A percentile compares a stretch with the other conserved stretches of the same genome.
These are phyloP conservation scores for Caenorhabditis macrosperma DNA, from an alignment of 2,888 invertebrate species.

Conservation along the genomic window DNA sequence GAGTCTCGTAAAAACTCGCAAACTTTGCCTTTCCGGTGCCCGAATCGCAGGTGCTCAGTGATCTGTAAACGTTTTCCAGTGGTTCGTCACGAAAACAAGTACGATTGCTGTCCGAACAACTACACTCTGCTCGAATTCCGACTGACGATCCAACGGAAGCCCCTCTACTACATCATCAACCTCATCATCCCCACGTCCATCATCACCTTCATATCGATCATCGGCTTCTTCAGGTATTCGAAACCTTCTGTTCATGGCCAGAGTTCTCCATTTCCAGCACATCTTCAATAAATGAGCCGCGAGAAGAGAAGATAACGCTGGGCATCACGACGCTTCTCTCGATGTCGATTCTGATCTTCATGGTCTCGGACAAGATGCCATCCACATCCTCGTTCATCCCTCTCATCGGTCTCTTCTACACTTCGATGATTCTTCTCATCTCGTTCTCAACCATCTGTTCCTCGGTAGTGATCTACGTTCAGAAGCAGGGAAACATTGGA, in stretches of 20 bases:
- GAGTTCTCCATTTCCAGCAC: constrained; percentile 62
- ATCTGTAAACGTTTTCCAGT: constrained; percentile 56
- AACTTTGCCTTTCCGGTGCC: neutral
- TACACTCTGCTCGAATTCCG: constrained; percentile 72
- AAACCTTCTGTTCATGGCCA: neutral
- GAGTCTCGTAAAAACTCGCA: neutral
- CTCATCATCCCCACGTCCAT: constrained; percentile 79
- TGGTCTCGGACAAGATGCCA: constrained; percentile 81
- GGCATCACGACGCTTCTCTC: constrained; percentile 78
- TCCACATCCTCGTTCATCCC: constrained; percentile 82
- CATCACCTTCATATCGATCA: constrained; percentile 80
- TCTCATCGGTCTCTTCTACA: constrained; percentile 82
- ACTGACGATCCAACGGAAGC: constrained; percentile 69
- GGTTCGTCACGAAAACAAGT: constrained; percentile 70
- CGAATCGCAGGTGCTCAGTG: no score
- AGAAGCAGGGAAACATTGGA: constrained; percentile 80
- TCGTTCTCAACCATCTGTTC: constrained; percentile 82
- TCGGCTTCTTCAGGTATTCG: constrained; percentile 80
- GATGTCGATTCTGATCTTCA: constrained; percentile 82
- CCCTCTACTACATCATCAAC: constrained; percentile 74
- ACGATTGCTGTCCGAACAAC: constrained; percentile 74
- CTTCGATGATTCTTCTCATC: constrained; percentile 82
- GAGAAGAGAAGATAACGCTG: constrained; percentile 76
- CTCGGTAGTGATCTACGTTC: constrained; percentile 82
- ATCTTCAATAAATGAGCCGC: constrained; percentile 72